Evolutionary conservation across 2,113 vertebrate genomes (phyloP).

Genomic region (Ophiodon elongatus): DNA sequence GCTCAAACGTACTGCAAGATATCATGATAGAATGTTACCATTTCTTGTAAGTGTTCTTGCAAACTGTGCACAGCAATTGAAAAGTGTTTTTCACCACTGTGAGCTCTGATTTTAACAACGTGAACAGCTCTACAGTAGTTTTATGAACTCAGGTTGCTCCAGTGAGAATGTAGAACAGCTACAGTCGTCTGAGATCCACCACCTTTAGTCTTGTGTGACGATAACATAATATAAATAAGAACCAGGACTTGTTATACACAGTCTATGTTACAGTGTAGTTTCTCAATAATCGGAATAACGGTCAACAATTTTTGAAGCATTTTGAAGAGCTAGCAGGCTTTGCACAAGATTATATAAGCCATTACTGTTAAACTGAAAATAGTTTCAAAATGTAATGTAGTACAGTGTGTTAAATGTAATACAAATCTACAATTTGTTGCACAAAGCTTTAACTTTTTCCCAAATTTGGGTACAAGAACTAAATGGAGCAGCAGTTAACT

Average conservation of each 20-base stretch:
- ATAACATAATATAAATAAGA: too few relatives aligned
- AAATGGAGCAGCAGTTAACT: constrained; percentile 5
- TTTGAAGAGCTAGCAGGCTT: not conserved
- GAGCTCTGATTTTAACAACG: not conserved
- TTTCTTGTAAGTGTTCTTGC: constrained; percentile 2
- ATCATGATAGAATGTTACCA: not conserved
- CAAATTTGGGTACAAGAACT: not conserved
- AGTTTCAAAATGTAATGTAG: not conserved
- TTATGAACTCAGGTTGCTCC: not conserved
- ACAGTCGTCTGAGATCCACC: not conserved
- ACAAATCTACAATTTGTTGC: not conserved
- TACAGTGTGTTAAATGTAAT: not conserved
- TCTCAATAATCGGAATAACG: constrained; percentile 2
- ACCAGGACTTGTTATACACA: not conserved
- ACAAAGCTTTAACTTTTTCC: not conserved
- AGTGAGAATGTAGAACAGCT: constrained; percentile 1
- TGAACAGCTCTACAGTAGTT: not conserved
- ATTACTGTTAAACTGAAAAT: constrained; percentile 1
- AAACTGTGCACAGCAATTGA: constrained; percentile 10
- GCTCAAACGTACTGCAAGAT: not conserved
- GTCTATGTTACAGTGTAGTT: not conserved
- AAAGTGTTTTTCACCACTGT: not conserved
- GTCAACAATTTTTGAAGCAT: constrained; percentile 7
- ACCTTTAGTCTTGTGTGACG: constrained; percentile 24
- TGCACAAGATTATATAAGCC: not conserved